These are phyloP conservation scores for Lissocephala sabroskyi DNA, from an alignment of 2,888 invertebrate genomes.

Conservation along the genomic window DNA sequence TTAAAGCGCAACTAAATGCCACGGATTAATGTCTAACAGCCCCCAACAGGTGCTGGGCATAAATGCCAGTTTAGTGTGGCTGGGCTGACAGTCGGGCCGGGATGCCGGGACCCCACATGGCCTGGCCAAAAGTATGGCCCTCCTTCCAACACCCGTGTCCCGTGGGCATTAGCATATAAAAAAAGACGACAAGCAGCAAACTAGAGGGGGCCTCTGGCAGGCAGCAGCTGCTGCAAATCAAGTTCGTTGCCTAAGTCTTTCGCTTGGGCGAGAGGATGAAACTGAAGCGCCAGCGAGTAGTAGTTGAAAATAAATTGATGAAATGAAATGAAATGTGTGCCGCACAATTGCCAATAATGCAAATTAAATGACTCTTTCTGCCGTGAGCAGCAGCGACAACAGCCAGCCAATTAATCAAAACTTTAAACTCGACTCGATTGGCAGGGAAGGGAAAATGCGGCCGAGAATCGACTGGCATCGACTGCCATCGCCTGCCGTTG, in stretches of 20 bases:
- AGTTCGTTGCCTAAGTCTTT: slow-evolving; percentile 28
- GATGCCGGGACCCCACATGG: slow-evolving; percentile 36
- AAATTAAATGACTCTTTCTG: no score
- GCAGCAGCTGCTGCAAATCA: slow-evolving; percentile 22
- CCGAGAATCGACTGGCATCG: no score
- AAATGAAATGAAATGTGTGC: neutral
- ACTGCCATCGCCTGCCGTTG: no score
- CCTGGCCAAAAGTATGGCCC: neutral
- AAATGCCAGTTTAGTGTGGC: slow-evolving; percentile 49
- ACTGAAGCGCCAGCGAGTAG: slow-evolving; percentile 8
- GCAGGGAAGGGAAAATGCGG: no score
- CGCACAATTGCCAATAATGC: neutral
- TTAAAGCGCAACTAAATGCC: slow-evolving; percentile 61
- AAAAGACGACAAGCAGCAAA: slow-evolving; percentile 26
- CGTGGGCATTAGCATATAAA: slow-evolving; percentile 28
- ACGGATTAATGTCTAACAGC: slow-evolving; percentile 54
- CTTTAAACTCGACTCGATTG: no score
- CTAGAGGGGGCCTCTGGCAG: neutral
- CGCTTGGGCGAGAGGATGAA: slow-evolving; percentile 4
- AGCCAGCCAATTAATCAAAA: slow-evolving; percentile 49
- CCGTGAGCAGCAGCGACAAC: slow-evolving; percentile 26
- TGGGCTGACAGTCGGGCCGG: slow-evolving; percentile 36
- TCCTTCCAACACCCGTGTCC: neutral
- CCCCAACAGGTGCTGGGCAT: slow-evolving; percentile 38
- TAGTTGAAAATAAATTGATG: neutral